A percentile compares a stretch with the other conserved stretches of the same genome.
Evolutionary conservation across 2,888 invertebrate species (phyloP).

Genomic region (Phortica magna): DNA sequence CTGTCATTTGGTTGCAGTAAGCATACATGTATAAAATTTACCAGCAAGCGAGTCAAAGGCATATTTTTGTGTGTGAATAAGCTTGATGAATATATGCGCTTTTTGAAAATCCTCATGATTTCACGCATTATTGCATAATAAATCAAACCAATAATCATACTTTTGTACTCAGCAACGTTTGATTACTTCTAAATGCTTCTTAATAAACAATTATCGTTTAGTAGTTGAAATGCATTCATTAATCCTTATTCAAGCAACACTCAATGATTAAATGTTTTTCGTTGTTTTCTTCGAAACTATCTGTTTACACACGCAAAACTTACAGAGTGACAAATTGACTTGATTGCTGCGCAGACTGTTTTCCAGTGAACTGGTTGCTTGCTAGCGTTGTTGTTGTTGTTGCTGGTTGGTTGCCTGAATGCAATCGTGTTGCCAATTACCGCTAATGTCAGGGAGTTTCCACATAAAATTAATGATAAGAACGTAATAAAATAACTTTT

Average conservation of each 20-base stretch:
- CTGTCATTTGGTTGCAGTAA: no score
- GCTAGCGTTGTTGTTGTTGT: background rate
- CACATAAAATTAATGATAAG: conserved; percentile 72
- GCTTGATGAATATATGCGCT: no score
- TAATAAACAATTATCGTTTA: no score
- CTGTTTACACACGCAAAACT: conserved; percentile 18
- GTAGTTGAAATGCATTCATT: background rate
- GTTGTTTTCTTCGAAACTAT: conserved; percentile 24
- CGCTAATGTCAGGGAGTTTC: conserved; percentile 70
- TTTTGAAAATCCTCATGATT: no score
- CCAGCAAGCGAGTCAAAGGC: no score
- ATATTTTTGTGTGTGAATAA: no score
- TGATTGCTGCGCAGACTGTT: background rate
- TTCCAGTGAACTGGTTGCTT: background rate
- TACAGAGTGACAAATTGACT: conserved; percentile 33
- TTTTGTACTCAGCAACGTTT: background rate
- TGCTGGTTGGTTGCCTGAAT: background rate
- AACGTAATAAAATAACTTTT: conserved; percentile 69
- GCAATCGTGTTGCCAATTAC: conserved; percentile 60
- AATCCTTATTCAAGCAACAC: conserved; percentile 15
- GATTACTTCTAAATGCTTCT: background rate
- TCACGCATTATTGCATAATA: no score
- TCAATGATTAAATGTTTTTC: background rate
- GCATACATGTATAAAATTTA: no score
- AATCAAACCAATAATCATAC: no score